Conservation (phyloP, 2,888 invertebrate species). For the Buathra laborator region DNA sequence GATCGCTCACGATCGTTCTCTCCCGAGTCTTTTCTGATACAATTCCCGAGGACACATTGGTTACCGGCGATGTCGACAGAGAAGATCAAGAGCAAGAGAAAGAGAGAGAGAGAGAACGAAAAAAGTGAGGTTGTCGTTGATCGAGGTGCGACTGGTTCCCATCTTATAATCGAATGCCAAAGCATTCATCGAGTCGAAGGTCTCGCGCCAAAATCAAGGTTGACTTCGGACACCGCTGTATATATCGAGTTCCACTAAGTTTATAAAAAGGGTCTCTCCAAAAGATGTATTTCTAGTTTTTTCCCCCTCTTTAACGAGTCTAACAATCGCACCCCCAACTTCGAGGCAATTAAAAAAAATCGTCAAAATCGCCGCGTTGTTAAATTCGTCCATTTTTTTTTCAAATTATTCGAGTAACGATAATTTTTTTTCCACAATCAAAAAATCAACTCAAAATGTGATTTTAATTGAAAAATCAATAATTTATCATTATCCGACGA, state of each 20-base stretch:
- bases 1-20: constrained; percentile 38
- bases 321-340: not conserved
- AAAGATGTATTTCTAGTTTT: not conserved
- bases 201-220: constrained; percentile 64
- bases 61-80: constrained; percentile 10
- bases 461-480: too few relatives aligned
- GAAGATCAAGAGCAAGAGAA: not conserved
- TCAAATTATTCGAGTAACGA: not conserved
- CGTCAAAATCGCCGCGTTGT: not conserved
- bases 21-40: constrained; percentile 15
- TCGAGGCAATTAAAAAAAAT: not conserved
- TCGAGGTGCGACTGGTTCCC: constrained; percentile 31
- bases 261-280: not conserved
- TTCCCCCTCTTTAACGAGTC: not conserved
- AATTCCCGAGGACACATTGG: constrained; percentile 31
- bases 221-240: constrained; percentile 31
- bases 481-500: too few relatives aligned
- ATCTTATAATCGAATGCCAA: constrained; percentile 50
- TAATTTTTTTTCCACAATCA: too few relatives aligned
- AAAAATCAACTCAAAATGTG: too few relatives aligned
- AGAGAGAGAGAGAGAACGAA: constrained; percentile 15
- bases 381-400: not conserved
- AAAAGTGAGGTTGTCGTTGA: constrained; percentile 12
- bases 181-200: constrained; percentile 41
- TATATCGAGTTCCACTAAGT: constrained; percentile 20